Evolutionary conservation across 2,888 invertebrate genomes (phyloP).

Genomic region (Tachina lurida): DNA sequence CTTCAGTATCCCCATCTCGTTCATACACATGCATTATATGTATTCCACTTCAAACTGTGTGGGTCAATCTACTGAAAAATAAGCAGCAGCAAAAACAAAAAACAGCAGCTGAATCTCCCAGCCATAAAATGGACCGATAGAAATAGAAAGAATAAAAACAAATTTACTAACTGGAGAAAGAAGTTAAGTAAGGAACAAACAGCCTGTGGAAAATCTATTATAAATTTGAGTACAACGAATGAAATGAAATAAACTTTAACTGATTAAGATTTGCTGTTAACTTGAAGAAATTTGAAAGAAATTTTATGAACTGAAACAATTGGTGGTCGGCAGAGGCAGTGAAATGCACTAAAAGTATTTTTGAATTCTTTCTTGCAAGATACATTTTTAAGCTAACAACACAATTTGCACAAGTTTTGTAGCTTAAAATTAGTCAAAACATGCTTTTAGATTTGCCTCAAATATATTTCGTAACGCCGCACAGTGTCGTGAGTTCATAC

Average conservation of each 20-base stretch:
- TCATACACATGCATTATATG: not conserved
- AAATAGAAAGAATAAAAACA: not conserved
- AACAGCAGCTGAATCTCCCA: constrained; percentile 64
- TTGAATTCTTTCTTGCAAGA: too few relatives aligned
- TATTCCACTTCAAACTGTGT: constrained; percentile 53
- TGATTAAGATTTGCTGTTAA: constrained; percentile 68
- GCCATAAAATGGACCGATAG: constrained; percentile 55
- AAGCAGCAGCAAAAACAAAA: not conserved
- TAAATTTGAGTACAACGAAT: constrained; percentile 62
- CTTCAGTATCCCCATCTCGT: constrained; percentile 26
- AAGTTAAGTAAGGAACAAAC: constrained; percentile 16
- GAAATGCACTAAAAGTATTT: constrained; percentile 3
- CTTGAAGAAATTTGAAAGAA: constrained; percentile 54
- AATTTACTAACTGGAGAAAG: constrained; percentile 20
- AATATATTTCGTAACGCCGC: too few relatives aligned
- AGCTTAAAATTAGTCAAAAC: too few relatives aligned
- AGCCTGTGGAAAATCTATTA: constrained; percentile 53
- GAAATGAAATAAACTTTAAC: constrained; percentile 68
- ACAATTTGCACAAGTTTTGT: too few relatives aligned
- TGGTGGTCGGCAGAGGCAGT: too few relatives aligned
- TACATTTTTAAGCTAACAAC: too few relatives aligned
- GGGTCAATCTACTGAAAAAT: constrained; percentile 55
- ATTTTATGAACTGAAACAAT: constrained; percentile 1
- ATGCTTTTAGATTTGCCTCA: too few relatives aligned
- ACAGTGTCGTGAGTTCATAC: too few relatives aligned